Conservation (phyloP, 2,113 vertebrate species). For the Cranoglanis bouderius region DNA sequence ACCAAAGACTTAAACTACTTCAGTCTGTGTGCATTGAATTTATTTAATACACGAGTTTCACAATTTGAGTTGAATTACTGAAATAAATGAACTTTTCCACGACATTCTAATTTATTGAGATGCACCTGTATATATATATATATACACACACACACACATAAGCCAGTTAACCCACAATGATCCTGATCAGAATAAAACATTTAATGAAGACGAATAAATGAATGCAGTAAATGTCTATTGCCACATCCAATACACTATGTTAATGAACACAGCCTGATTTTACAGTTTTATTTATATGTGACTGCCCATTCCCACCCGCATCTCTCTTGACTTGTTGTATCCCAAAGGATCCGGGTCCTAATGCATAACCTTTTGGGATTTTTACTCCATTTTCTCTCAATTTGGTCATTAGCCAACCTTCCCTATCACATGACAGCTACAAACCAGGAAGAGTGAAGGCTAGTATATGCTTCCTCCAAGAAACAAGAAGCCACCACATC, state of each 20-base stretch:
- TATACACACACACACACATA: too few relatives aligned
- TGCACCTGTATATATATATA: too few relatives aligned
- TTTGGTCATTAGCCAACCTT: not conserved
- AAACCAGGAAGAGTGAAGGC: not conserved
- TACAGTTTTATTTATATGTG: not conserved
- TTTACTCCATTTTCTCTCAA: not conserved
- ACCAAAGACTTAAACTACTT: too few relatives aligned
- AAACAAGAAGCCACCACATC: not conserved
- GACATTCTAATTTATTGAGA: too few relatives aligned
- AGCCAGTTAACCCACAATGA: not conserved
- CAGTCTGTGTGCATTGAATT: too few relatives aligned
- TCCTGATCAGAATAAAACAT: not conserved
- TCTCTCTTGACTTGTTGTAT: not conserved
- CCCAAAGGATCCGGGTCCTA: not conserved
- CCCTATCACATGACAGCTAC: not conserved
- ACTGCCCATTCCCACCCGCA: not conserved
- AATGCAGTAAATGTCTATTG: not conserved
- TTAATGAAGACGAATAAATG: not conserved
- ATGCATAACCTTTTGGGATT: not conserved
- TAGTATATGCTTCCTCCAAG: not conserved
- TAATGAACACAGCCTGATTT: not conserved
- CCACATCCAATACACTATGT: not conserved
- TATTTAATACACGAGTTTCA: too few relatives aligned
- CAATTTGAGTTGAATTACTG: too few relatives aligned
- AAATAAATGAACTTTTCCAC: too few relatives aligned